Conservation (phyloP, 2,888 invertebrate species). For the Harpalus rubripes region DNA sequence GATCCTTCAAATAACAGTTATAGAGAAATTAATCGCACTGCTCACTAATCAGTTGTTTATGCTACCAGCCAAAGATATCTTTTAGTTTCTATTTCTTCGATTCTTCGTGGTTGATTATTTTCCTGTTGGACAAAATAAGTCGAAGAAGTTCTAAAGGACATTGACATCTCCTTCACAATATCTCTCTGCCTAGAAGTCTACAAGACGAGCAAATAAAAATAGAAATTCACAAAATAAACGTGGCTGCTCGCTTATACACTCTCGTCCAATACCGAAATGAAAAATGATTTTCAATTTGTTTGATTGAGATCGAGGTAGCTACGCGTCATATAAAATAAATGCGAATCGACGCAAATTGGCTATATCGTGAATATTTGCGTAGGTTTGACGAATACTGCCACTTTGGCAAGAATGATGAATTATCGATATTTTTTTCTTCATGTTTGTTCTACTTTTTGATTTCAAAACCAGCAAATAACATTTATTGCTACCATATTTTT, state of each 20-base stretch:
- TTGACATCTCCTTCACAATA: background rate
- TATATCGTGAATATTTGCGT: conserved; percentile 31
- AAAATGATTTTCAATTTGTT: conserved; percentile 61
- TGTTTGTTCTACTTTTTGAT: conserved; percentile 32
- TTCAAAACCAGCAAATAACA: conserved; percentile 4
- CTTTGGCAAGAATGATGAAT: conserved; percentile 8
- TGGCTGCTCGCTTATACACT: background rate
- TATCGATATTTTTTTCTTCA: conserved; percentile 21
- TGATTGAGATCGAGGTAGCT: conserved; percentile 43
- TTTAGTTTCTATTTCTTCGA: too few species aligned
- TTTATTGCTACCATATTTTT: conserved; percentile 7
- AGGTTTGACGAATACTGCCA: conserved; percentile 12
- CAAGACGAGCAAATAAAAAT: conserved; percentile 10
- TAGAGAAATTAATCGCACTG: too few species aligned
- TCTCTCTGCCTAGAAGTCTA: background rate
- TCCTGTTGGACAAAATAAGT: background rate
- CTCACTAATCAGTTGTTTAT: too few species aligned
- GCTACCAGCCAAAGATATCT: too few species aligned
- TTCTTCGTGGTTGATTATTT: too few species aligned
- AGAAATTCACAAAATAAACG: background rate
- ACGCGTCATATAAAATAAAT: conserved; percentile 52
- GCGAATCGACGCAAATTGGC: conserved; percentile 54
- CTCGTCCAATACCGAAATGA: background rate
- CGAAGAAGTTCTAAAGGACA: background rate
- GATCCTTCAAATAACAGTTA: too few species aligned